phyloP scores from a whole-genome alignment of 2,113 vertebrate genomes.

The Paracanthobrama guichenoti region DNA sequence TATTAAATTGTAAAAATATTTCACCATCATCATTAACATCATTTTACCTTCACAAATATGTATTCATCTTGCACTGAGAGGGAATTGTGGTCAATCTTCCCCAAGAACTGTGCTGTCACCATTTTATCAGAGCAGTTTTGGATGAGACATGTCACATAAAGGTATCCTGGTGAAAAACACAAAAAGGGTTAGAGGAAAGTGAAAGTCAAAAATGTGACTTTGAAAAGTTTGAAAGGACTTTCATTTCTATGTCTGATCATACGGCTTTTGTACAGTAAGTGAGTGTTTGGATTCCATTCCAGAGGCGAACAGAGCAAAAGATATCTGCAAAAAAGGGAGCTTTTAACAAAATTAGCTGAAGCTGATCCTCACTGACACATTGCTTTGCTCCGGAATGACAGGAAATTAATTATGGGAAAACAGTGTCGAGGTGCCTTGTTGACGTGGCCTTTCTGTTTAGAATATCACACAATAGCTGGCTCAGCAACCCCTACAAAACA shows the following conservation, averaged over 20 bases:
- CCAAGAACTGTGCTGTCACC: conserved; percentile 78
- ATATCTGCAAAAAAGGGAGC: conserved; percentile 18
- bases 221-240: conserved; percentile 24
- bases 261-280: neutral
- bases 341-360: conserved; percentile 50
- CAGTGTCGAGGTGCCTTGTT: conserved; percentile 7
- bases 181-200: conserved; percentile 36
- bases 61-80: conserved; percentile 91
- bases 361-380: conserved; percentile 47
- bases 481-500: conserved; percentile 59
- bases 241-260: neutral
- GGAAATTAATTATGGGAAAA: conserved; percentile 67
- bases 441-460: conserved; percentile 19
- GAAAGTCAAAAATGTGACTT: conserved; percentile 27
- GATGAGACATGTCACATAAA: conserved; percentile 88
- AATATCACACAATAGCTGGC: conserved; percentile 64
- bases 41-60: conserved; percentile 90
- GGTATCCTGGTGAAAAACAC: conserved; percentile 76
- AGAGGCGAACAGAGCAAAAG: neutral
- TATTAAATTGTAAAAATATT: too few relatives aligned
- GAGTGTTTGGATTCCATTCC: neutral
- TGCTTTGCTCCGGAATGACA: conserved; percentile 56
- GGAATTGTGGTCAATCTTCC: conserved; percentile 85
- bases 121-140: conserved; percentile 88
- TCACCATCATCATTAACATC: too few relatives aligned